Base-by-base conservation (phyloP, 2,888 invertebrate genomes). In the Theretra japonica region DNA sequence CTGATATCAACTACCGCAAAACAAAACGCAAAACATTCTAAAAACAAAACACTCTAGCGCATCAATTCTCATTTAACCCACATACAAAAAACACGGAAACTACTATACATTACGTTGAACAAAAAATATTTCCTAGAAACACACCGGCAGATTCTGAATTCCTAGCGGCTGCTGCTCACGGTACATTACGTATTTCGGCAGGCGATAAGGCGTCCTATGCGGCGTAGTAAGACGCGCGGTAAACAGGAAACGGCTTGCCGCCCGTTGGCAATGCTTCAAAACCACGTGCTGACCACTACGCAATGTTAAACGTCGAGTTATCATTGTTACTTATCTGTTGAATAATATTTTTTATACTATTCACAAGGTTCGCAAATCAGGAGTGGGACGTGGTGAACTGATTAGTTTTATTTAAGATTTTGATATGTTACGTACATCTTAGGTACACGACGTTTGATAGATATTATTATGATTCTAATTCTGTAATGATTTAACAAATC, bases 211-310 rank as follows among this genome's bases (percentile, higher is more conserved):
- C 23, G 41, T 41, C 21, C 41, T 48, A 41, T 23, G 48, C 21
- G 48, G 48, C 65, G 48, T 65, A 65, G 65, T 65, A 65, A 86
- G 86, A 84, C 84, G 41, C 82, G 84, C 80, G 81, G 90, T 91
- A 92, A 93, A 93, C 93, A 93, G 93, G 93, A 94, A 93, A 84
- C 81, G 82, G 80, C n/a, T 19, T 80, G 81, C 80, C 84, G 81
- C 84, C 41, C 84, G 84, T 90, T 93, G 93, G 93, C 93, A 92
- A 85, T 87, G 86, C 87, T 89, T 91, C 91, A 92, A 71, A 90
- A 84, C 86, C 90, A 89, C 89, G 90, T 89, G 88, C 83, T 85
- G 21, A n/a, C 62, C 65, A 65, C 65, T 65, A 65, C 75, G 73
- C 65, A 41, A 74, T 58, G 69, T 7, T 33, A 25, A 23, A 58